Conservation (phyloP, 1,140 invertebrate species). For the Doryteuthis pealeii region DNA sequence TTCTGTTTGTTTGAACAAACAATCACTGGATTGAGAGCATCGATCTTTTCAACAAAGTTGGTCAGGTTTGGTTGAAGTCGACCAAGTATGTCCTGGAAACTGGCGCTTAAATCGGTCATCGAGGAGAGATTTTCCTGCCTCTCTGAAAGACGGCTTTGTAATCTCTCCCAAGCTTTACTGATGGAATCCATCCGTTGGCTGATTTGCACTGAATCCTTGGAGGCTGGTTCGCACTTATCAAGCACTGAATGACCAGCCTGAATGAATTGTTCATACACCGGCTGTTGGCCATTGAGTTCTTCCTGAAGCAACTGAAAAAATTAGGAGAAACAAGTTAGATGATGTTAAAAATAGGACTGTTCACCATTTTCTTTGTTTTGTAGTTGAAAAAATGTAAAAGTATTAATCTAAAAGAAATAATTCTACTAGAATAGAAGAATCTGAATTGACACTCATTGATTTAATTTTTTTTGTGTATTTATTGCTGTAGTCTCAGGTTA, state of each 20-base stretch:
- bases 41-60: slow-evolving; percentile 76
- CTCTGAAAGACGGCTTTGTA: slow-evolving; percentile 47
- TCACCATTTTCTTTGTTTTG: not conserved
- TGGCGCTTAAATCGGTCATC: slow-evolving; percentile 67
- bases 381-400: not conserved
- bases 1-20: slow-evolving; percentile 70
- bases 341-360: not conserved
- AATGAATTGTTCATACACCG: slow-evolving; percentile 81
- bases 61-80: slow-evolving; percentile 72
- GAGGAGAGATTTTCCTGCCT: slow-evolving; percentile 45
- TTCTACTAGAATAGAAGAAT: no score
- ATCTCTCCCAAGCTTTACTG: slow-evolving; percentile 64
- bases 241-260: slow-evolving; percentile 78
- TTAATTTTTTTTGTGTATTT: no score
- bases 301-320: slow-evolving; percentile 84
- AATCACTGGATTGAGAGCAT: slow-evolving; percentile 64
- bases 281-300: slow-evolving; percentile 88
- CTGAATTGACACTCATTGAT: no score
- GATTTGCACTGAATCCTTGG: slow-evolving; percentile 73
- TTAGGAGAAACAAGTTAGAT: not conserved
- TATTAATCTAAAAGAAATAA: no score
- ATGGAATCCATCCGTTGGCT: slow-evolving; percentile 64
- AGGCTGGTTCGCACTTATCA: slow-evolving; percentile 70
- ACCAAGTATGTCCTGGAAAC: slow-evolving; percentile 86
- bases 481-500: no score